Base-by-base conservation (phyloP, 1,140 invertebrate species). In the Drosophila auraria region DNA sequence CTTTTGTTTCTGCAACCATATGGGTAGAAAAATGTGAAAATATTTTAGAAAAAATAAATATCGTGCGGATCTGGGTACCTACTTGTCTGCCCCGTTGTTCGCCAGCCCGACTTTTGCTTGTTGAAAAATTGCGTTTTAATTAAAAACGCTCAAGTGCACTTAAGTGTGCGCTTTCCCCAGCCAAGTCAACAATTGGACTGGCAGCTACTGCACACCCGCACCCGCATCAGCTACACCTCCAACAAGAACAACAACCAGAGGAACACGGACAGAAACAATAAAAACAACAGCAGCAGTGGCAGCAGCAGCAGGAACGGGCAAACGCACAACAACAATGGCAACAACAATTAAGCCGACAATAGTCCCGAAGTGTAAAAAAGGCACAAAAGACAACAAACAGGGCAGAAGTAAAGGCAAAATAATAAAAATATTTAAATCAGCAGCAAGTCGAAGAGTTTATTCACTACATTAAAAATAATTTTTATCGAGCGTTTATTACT, bases 61-160 rank as follows among this genome's bases (percentile, higher is more conserved):
- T 8, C 17, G 36, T 30, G n/a, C 38, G 23, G 14, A 38, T 44
- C 25, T 12, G 14, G 44, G 44, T 23, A 45, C 62, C 38, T 56
- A 53, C 47, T 68, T 71, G 68, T 20, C 68, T 63, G 40, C 49
- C 49, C 60, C 58, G 25, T 57, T 44, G n/a, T 50, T 75, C 20
- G 3, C 50, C 69, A 44, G 60, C 49, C 53, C 54, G 63, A 64
- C 62, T 87, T 78, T 62, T 50, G 81, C 86, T 62, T 51, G 69
- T 84, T 89, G 82, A 79, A 87, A 90, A 89, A 89, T 89, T 89
- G 84, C 70, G 70, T 82, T 89, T 89, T 89, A 89, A 89, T 89
- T 89, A 89, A 89, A 89, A 89, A 89, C 81, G 86, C 86, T 89
- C 81, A 89, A 89, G 84, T 89, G 84, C 84, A 90, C 84, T 89